Evolutionary conservation across 2,113 vertebrate genomes (phyloP).

Genomic region (Meriones unguiculatus): DNA sequence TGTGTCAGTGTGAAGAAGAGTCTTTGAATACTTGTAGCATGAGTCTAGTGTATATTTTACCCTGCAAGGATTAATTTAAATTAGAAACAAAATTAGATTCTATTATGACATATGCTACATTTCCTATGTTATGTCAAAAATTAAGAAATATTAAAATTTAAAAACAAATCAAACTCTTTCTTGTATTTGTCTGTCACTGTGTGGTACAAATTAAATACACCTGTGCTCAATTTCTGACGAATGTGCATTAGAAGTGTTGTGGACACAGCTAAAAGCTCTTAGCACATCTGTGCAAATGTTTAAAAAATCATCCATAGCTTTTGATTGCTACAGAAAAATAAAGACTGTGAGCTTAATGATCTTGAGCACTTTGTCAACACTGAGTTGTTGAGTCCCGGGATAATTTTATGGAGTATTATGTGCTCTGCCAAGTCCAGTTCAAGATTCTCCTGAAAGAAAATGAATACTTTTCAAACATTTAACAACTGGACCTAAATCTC

Average conservation of each 20-base stretch:
- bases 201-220: background rate
- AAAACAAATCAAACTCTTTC: too few relatives aligned
- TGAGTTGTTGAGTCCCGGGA: background rate
- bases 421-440: background rate
- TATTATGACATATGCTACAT: background rate
- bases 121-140: background rate
- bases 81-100: slow-evolving; percentile 53
- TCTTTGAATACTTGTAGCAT: background rate
- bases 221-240: slow-evolving; percentile 18
- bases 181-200: background rate
- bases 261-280: background rate
- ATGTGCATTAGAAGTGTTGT: slow-evolving; percentile 12
- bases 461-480: slow-evolving; percentile 42
- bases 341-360: slow-evolving; percentile 45
- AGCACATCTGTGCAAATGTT: slow-evolving; percentile 20
- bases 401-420: background rate
- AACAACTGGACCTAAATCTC: slow-evolving; percentile 28
- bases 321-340: background rate
- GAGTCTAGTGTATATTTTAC: background rate
- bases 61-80: slow-evolving; percentile 20
- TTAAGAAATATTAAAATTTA: background rate
- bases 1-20: too few relatives aligned
- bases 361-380: background rate
- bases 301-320: slow-evolving; percentile 3
- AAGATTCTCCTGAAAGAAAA: slow-evolving; percentile 25